Base-by-base conservation (phyloP, 2,888 invertebrate genomes). In the Phengaris arion region DNA sequence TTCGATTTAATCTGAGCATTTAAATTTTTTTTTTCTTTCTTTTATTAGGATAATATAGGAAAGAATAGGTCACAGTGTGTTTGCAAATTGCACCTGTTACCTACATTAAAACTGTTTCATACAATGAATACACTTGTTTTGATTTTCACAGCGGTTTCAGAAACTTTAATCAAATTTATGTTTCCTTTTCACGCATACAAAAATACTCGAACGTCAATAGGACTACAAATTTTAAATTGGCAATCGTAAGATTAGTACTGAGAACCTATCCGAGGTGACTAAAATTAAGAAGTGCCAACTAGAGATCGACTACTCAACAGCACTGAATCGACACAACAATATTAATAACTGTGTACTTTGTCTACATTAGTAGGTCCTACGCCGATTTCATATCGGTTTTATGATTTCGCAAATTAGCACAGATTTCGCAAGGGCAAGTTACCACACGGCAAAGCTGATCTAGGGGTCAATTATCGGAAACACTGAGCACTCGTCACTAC, bases 401-500 rank as follows among this genome's bases (percentile, higher is more conserved):
- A 15, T 35, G 52, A 52, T 13, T 35, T 72, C 72, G 72, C 35
- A 52, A 48, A 51, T 72, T 54, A 72, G 72, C 72, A 72, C 72
- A 72, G 7, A 64, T 64, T 72, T 72, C 72, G 72, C 72, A 72
- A 72, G 13, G 72, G 72, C 72, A 54, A 10, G 22, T 52, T 70
- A 70, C 70, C 52, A 70, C 70, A 70, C 70, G 72, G 72, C 72
- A 54, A 51, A 72, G 55, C 75, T 75, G 48, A 68, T 75, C 68
- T 75, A 70, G 46, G 57, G 70, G 72, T 68, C 76, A 82, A 84
- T 82, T 81, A 82, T 81, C 79, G 70, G 77, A 70, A 77, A 74
- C 77, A 79, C 79, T 76, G 77, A 76, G 69, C 78, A 80, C 76
- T 77, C 76, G 74, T 74, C 84, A 82, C 84, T 87, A 90, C 89